Percentiles rank a stretch among this genome's conserved stretches.
Evolutionary conservation across 2,113 vertebrate species (phyloP).

Genomic region (Apaloderma vittatum): DNA sequence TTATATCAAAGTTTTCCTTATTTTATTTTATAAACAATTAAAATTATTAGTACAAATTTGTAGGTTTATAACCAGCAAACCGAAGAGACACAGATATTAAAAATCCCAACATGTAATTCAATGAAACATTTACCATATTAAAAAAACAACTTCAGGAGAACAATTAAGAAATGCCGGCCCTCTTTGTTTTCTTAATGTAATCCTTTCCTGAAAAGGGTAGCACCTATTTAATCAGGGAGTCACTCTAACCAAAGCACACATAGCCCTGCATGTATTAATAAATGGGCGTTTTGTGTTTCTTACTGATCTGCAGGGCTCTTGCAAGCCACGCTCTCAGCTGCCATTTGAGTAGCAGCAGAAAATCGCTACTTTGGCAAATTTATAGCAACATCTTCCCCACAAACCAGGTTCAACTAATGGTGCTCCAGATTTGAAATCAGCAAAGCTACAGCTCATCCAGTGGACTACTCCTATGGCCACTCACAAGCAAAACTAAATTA

Average conservation of each 20-base stretch:
- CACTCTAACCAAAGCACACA: background rate
- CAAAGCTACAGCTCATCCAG: background rate
- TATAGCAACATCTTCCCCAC: background rate
- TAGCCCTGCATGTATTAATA: accelerated
- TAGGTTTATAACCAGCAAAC: slow-evolving; percentile 68
- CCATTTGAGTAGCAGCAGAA: background rate
- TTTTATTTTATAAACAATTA: slow-evolving; percentile 82
- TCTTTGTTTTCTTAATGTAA: background rate
- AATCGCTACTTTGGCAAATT: background rate
- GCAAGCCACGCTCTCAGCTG: background rate
- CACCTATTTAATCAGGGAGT: background rate
- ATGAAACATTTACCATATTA: slow-evolving; percentile 33
- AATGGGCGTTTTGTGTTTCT: accelerated
- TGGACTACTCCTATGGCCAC: background rate
- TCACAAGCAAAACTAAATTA: background rate
- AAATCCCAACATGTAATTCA: slow-evolving; percentile 58
- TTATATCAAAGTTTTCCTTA: slow-evolving; percentile 75
- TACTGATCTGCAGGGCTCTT: background rate
- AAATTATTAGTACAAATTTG: slow-evolving; percentile 74
- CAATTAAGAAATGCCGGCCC: slow-evolving; percentile 24
- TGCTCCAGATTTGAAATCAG: background rate
- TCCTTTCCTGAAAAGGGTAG: background rate
- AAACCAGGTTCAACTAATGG: background rate
- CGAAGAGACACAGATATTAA: slow-evolving; percentile 60
- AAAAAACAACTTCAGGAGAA: slow-evolving; percentile 47